Evolutionary conservation across 2,113 vertebrate genomes (phyloP), one percentile per base, ranked within the genome.

Genomic region (Scopus umbretta): DNA sequence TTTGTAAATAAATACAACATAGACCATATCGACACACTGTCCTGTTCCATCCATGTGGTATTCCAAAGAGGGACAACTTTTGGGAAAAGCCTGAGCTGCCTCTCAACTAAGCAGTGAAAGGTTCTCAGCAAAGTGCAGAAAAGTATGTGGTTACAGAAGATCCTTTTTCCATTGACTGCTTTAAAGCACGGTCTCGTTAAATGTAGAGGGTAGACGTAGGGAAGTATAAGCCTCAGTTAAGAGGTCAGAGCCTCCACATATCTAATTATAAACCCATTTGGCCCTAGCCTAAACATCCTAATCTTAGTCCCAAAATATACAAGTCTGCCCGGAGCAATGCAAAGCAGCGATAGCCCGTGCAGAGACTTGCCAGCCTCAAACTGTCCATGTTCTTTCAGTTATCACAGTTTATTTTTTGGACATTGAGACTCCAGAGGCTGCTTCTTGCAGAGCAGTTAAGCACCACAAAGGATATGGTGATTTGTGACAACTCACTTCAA

Each of bases 261-360:
- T 52, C 42, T 71, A 83, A 66, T 90, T 88, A 90, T 86, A 91
- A 95, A 63, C n/a, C 42, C 65, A 68, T 84, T 90, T 80, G 22
- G 23, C n/a, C 71, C 50, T 83, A 93, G 85, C 55, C 93, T 95
- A 95, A 97, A 90, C 94, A 97, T 83, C 78, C 59, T 86, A 95
- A 92, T 94, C 94, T 93, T 40, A 84, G 82, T 66, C 47, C 13
- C 79, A 72, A 86, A 90, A 47, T 49, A 91, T 1, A 92, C 56
- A 71, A 86, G 23, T 86, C 90, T 91, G 71, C 74, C 55, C 65
- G 52, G 61, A 88, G 68, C 1, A 1, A 67, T 2, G 0, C 45
- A 78, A 38, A 88, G 16, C 70, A 67, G 65, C 0, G 0, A 76
- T 15, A 92, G 59, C 58, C 66, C 23, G 0, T 25, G 55, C 21